Evolutionary conservation across 2,888 invertebrate species (phyloP).

Genomic region (Cactoblastis cactorum): DNA sequence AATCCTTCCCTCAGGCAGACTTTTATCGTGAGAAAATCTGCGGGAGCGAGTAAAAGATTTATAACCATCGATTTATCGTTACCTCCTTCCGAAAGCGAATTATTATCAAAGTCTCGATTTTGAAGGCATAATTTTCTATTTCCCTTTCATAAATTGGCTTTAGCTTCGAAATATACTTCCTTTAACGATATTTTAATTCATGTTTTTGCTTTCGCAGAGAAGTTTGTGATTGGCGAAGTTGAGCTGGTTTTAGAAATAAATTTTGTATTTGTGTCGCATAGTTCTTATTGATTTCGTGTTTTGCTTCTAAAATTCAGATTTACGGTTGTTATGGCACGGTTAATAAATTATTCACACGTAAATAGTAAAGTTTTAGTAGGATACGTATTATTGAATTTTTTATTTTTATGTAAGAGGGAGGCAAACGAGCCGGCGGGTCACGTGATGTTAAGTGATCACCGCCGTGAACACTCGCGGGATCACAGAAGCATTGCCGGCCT

Average conservation of each 20-base stretch:
- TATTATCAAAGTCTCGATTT: background rate
- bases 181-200: slow-evolving; percentile 4
- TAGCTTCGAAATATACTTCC: background rate
- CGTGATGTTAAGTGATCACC: too few species aligned
- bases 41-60: slow-evolving; percentile 1
- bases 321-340: too few species aligned
- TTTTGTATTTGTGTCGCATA: background rate
- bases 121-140: slow-evolving; percentile 5
- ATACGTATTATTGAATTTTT: too few species aligned
- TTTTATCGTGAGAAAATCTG: slow-evolving; percentile 4
- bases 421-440: too few species aligned
- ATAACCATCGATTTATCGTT: slow-evolving; percentile 6
- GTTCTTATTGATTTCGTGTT: background rate
- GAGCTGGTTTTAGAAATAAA: background rate
- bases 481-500: too few species aligned
- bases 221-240: slow-evolving; percentile 1
- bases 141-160: slow-evolving; percentile 7
- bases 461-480: too few species aligned
- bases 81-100: slow-evolving; percentile 5
- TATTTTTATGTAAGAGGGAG: too few species aligned
- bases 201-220: slow-evolving; percentile 4
- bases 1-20: background rate
- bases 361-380: too few species aligned
- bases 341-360: too few species aligned
- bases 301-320: background rate